Evolutionary conservation across 1,140 invertebrate genomes (phyloP), one percentile per base, ranked within the genome.

Genomic region (Drosophila busckii): DNA sequence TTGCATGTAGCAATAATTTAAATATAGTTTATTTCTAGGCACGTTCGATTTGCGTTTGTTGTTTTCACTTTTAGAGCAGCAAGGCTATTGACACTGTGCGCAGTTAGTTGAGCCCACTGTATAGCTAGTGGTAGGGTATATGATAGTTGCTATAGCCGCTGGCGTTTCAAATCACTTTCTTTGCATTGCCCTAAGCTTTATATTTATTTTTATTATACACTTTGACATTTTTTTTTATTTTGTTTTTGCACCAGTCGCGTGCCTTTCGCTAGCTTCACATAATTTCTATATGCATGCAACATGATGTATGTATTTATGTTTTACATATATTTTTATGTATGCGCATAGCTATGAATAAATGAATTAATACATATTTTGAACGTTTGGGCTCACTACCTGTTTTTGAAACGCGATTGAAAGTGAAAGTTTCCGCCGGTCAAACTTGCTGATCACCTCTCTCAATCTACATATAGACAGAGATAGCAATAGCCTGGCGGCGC

Each of bases 361-460:
- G 15, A 9, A 37, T n/a, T 9, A 16, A 12, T 19, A 49, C 42
- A 40, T 40, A 23, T 69, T 42, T 34, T 4, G 20, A 23, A 38
- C 41, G 41, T 45, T 32, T 61, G 34, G 53, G 49, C 65, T 59
- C 67, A n/a, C 48, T 25, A 78, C 73, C 52, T 49, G 73, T 78
- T 78, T 73, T 63, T 41, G 31, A 73, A 80, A 80, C 64, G 73
- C 73, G 73, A 82, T 80, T 69, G 73, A 80, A 80, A 80, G 73
- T 80, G 73, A 80, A 80, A 80, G 73, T 80, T 68, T 29, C 35
- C 10, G 20, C 32, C 31, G 19, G 25, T 45, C 22, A 7, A 53
- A 31, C 54, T 49, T 19, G 53, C 28, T 31, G 12, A 7, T 22
- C 4, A n/a, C 44, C 34, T 52, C 8, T 15, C 28, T 6, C 12